These are phyloP conservation scores for Anhinga rufa DNA, from an alignment of 2,113 vertebrate genomes.

Conservation along the genomic window DNA sequence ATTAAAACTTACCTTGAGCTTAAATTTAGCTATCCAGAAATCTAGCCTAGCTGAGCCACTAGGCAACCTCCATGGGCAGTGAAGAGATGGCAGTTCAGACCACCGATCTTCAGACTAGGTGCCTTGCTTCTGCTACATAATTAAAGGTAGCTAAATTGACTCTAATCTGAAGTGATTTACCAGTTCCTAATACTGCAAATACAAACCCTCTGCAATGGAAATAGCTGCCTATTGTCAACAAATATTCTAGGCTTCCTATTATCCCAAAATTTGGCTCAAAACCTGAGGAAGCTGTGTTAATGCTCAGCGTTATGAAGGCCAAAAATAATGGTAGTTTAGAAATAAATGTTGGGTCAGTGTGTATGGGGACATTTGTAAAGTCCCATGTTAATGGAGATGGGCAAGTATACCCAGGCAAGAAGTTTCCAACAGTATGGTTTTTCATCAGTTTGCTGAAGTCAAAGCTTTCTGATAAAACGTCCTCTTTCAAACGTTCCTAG, in stretches of 20 bases:
- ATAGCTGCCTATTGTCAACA: neutral
- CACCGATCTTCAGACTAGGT: neutral
- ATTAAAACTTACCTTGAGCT: neutral
- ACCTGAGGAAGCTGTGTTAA: neutral
- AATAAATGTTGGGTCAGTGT: neutral
- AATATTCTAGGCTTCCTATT: neutral
- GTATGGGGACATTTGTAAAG: neutral
- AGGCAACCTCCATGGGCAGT: fast-evolving
- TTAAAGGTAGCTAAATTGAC: neutral
- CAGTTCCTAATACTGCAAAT: neutral
- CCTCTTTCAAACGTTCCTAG: neutral
- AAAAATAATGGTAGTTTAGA: neutral
- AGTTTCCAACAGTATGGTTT: neutral
- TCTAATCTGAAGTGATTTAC: neutral
- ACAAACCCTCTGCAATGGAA: neutral
- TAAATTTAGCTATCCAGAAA: neutral
- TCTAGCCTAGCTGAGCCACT: neutral
- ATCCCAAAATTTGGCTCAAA: neutral
- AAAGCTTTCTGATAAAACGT: neutral
- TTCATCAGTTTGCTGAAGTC: neutral
- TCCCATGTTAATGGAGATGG: neutral
- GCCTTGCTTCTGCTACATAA: neutral
- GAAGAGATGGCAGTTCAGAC: neutral
- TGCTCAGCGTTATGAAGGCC: neutral
- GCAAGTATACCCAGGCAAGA: neutral